phyloP scores from a whole-genome alignment of 37 sponge, comb jelly and placozoan species.

The Beroe ovata region DNA sequence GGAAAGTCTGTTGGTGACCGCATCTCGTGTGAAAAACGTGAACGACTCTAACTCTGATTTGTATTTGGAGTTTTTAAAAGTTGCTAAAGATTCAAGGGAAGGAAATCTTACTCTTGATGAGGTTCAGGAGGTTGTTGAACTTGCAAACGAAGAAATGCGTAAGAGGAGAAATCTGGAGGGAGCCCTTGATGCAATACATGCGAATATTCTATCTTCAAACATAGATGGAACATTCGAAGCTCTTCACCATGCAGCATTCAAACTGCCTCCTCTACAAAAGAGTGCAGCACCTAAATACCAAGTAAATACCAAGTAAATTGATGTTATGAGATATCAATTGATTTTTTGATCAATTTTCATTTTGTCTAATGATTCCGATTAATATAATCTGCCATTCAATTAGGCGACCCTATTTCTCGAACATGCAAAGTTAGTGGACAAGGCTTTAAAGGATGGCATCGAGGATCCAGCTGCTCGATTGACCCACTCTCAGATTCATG shows the following conservation, averaged over 20 bases:
- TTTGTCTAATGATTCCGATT: too few relatives aligned
- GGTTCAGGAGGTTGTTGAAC: slow-evolving; percentile 82
- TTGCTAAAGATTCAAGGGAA: slow-evolving; percentile 60
- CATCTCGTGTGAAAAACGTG: slow-evolving; percentile 21
- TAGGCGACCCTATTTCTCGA: slow-evolving; percentile 56
- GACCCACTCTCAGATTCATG: slow-evolving; percentile 87
- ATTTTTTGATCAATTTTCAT: too few relatives aligned
- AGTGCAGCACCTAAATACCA: slow-evolving; percentile 61
- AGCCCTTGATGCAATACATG: slow-evolving; percentile 2
- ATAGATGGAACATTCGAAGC: slow-evolving; percentile 42
- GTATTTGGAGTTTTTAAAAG: slow-evolving; percentile 35
- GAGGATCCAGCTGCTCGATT: slow-evolving; percentile 64
- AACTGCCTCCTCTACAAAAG: slow-evolving; percentile 42
- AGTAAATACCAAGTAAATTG: too few relatives aligned
- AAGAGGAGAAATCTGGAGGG: slow-evolving; percentile 57
- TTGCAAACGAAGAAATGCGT: slow-evolving; percentile 77
- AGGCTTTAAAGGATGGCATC: neutral
- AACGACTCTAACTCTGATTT: slow-evolving; percentile 4
- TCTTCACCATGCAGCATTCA: slow-evolving; percentile 55
- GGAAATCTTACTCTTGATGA: slow-evolving; percentile 72
- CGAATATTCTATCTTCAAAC: neutral
- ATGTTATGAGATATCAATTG: too few relatives aligned
- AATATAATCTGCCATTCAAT: too few relatives aligned
- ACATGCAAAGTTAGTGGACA: slow-evolving; percentile 24
- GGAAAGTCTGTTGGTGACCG: neutral